Percentiles rank a stretch among this genome's conserved stretches.
phyloP scores from a whole-genome alignment of 2,888 invertebrate genomes.

The Drosophila gaucha region DNA sequence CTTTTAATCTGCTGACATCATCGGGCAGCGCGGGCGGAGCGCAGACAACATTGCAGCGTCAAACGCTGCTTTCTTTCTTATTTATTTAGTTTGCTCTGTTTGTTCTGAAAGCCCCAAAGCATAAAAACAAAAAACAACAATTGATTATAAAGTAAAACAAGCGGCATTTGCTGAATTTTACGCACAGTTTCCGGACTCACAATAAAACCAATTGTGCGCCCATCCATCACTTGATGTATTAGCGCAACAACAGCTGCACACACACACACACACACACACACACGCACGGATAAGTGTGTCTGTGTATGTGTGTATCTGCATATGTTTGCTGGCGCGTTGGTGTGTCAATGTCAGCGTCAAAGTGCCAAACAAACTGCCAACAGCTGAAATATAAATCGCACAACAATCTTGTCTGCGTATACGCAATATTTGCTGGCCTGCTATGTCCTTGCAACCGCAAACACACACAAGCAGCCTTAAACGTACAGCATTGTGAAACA shows the following conservation, averaged over 20 bases:
- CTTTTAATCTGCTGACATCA: slow-evolving; percentile 1
- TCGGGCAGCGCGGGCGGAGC: neutral
- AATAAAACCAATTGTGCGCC: slow-evolving; percentile 42
- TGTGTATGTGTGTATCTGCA: neutral
- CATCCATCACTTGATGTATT: slow-evolving; percentile 53
- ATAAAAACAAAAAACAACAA: slow-evolving; percentile 14
- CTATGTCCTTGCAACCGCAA: slow-evolving; percentile 27
- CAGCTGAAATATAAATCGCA: slow-evolving; percentile 48
- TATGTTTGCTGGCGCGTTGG: slow-evolving; percentile 25
- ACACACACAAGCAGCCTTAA: neutral
- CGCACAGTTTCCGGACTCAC: slow-evolving; percentile 52
- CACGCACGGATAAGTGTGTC: too few relatives aligned
- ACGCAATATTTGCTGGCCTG: slow-evolving; percentile 44
- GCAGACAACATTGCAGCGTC: slow-evolving; percentile 52
- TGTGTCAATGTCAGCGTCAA: slow-evolving; percentile 56
- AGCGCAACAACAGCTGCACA: slow-evolving; percentile 21
- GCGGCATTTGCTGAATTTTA: slow-evolving; percentile 49
- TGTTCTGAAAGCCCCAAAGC: slow-evolving; percentile 8
- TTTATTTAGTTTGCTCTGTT: slow-evolving; percentile 38
- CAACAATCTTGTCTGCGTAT: slow-evolving; percentile 56
- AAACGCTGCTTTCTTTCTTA: slow-evolving; percentile 25
- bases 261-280: neutral
- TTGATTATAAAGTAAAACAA: slow-evolving; percentile 56
- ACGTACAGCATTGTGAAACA: neutral
- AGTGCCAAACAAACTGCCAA: slow-evolving; percentile 51